Evolutionary conservation across 2,797 vertebrate species (phyloP).

Genomic region (Orestias chungarensis): DNA sequence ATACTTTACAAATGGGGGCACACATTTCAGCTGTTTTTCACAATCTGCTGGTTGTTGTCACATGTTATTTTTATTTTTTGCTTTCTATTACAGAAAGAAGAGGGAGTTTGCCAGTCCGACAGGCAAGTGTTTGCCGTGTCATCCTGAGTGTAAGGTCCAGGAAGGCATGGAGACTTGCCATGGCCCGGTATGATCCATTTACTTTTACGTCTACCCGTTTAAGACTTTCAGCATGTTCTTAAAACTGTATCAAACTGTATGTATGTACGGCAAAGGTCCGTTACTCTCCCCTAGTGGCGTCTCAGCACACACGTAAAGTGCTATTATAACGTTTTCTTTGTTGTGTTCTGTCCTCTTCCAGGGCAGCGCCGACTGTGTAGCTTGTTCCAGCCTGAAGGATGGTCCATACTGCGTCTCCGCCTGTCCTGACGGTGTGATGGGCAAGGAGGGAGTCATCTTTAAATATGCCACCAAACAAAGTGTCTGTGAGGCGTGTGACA

Average conservation of each 20-base stretch:
- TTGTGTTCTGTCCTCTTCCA: slow-evolving; percentile 46
- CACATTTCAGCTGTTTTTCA: slow-evolving; percentile 38
- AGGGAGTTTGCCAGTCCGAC: slow-evolving; percentile 84
- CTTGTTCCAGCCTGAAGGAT: slow-evolving; percentile 85
- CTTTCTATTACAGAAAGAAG: slow-evolving; percentile 74
- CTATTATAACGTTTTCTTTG: background rate
- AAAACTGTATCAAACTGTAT: no score
- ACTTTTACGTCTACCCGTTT: background rate
- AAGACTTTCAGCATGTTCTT: background rate
- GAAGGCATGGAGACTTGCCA: slow-evolving; percentile 84
- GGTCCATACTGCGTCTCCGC: slow-evolving; percentile 91
- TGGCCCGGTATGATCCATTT: slow-evolving; percentile 80
- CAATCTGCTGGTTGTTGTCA: slow-evolving; percentile 9
- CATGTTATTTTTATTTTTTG: slow-evolving; percentile 21
- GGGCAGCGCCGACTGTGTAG: slow-evolving; percentile 88
- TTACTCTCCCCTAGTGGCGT: slow-evolving; percentile 44
- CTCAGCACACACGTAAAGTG: background rate
- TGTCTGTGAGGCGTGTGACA: slow-evolving; percentile 87
- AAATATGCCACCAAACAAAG: slow-evolving; percentile 84
- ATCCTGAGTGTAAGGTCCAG: slow-evolving; percentile 86
- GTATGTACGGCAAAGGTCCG: background rate
- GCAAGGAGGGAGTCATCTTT: slow-evolving; percentile 88
- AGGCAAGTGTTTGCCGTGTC: slow-evolving; percentile 85
- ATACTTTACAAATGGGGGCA: background rate
- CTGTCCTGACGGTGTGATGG: slow-evolving; percentile 89